Evolutionary conservation across 2,113 vertebrate genomes (phyloP), one percentile per base, ranked within the genome.

Genomic region (Aspiorhynchus laticeps): DNA sequence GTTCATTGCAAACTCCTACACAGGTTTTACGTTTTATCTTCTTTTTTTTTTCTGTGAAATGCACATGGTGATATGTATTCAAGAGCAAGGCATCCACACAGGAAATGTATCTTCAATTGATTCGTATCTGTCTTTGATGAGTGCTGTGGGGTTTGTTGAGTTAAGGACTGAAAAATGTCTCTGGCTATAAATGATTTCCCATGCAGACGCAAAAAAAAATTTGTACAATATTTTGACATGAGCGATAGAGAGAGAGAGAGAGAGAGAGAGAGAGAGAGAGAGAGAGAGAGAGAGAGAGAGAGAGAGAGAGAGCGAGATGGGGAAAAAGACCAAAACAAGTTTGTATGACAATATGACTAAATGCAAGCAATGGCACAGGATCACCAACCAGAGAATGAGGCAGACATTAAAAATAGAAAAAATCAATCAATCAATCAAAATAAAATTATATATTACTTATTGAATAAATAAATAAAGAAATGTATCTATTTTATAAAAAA

Each of bases 101-200:
- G 77, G 85, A 86, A 80, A 84, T 53, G 69, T 65, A n/a, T 80
- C 74, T 82, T 80, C 26, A 78, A 36, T 75, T 71, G 46, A 86
- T 86, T 86, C 19, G 65, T 71, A 85, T 88, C 80, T 67, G 61
- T 82, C n/a, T 48, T 82, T 82, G 59, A 67, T 82, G 80, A 82
- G 59, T 65, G 26, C n/a, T 46, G 61, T 46, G 53, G 80, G 61
- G n/a, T 82, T 82, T 81, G 59, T 65, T 65, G 59, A 65, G 33
- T 63, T 65, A 46, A 28, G 59, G 14, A 41, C 59, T 67, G 24
- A 24, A 28, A 28, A 41, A 81, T 43, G 7, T 65, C 24, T 81
- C 36, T 9, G 79, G 80, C 56, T 82, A 48, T 80, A 46, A 67
- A 82, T 67, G 38, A 82, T 67, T 67, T 82, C 80, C 59, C 38